Evolutionary conservation across 1,140 invertebrate species (phyloP).

Genomic region (Ganaspis sp.): DNA sequence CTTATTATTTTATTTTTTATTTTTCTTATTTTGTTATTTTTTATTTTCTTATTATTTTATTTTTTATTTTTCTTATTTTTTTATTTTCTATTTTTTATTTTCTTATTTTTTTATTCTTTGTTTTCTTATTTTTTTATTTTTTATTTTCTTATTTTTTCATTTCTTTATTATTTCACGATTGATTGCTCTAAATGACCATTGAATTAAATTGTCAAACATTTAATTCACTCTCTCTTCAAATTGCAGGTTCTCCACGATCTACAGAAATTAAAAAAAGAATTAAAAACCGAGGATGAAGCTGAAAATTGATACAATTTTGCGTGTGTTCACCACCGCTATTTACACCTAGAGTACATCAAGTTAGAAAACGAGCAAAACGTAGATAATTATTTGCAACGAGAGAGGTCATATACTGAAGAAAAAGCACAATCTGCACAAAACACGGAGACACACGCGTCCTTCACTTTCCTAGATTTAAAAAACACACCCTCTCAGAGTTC

Average conservation of each 20-base stretch:
- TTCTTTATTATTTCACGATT: too few species aligned
- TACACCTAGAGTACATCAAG: conserved; percentile 62
- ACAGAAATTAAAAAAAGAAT: conserved; percentile 70
- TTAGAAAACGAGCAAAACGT: conserved; percentile 49
- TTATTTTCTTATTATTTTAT: too few species aligned
- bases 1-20: too few species aligned
- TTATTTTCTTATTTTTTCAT: too few species aligned
- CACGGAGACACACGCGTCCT: conserved; percentile 72
- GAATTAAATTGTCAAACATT: not conserved
- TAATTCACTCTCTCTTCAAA: not conserved
- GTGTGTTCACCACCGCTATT: conserved; percentile 72
- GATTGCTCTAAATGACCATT: too few species aligned
- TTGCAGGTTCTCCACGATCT: conserved; percentile 78
- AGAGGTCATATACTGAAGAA: conserved; percentile 35
- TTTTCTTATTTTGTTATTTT: too few species aligned
- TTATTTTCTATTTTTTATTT: too few species aligned
- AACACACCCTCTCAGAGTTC: conserved; percentile 44
- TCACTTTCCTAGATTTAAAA: conserved; percentile 43
- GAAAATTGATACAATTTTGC: conserved; percentile 75
- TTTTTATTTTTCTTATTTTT: too few species aligned
- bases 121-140: too few species aligned
- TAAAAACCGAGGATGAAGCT: conserved; percentile 62
- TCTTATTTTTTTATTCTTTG: too few species aligned
- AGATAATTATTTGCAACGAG: conserved; percentile 14
- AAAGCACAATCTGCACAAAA: conserved; percentile 45